Evolutionary conservation across 2,113 vertebrate genomes (phyloP), one percentile per base, ranked within the genome.

Genomic region (Otus sunia): DNA sequence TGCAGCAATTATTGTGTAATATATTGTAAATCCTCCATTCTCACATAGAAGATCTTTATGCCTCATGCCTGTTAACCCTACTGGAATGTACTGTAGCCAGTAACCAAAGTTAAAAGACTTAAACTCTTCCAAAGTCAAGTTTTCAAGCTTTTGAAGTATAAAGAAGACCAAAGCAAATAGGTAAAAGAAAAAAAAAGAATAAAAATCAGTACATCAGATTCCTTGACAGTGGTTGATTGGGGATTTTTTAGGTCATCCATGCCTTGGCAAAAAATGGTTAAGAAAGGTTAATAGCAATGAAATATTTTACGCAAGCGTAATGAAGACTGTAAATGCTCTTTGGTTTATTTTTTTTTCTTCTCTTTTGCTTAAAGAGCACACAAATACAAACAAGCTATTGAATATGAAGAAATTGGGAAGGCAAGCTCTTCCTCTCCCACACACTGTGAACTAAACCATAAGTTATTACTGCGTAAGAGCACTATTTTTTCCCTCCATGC

Each of bases 391-490:
- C 84, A 93, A 78, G 66, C 79, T 87, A 49, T 77, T 94, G 95
- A 78, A 78, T 60, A 69, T 80, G 74, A 77, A 92, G 92, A 80
- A 91, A 78, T 62, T 36, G 75, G 88, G 88, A 93, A 87, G 69
- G 67, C 94, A 89, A 4, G 68, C 34, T 96, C 75, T 92, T 94
- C 86, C 60, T 95, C 94, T 92, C 94, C 86, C 86, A 91, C 88
- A 94, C 86, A 56, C 68, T 89, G 67, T 86, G 91, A 94, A 91
- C 52, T 71, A 89, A 95, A 90, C 68, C 90, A 86, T 78, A 91
- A 90, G 83, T 86, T 93, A 84, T 49, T 86, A 47, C 68, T 84
- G 52, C 5, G 8, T 71, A 78, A 90, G 72, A 92, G 47, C 77
- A 68, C 73, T 94, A 27, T 75, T 93, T 94, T 94, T 81, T 36